phyloP scores from a whole-genome alignment of 2,888 invertebrate species.

The Barypeithes pellucidus region DNA sequence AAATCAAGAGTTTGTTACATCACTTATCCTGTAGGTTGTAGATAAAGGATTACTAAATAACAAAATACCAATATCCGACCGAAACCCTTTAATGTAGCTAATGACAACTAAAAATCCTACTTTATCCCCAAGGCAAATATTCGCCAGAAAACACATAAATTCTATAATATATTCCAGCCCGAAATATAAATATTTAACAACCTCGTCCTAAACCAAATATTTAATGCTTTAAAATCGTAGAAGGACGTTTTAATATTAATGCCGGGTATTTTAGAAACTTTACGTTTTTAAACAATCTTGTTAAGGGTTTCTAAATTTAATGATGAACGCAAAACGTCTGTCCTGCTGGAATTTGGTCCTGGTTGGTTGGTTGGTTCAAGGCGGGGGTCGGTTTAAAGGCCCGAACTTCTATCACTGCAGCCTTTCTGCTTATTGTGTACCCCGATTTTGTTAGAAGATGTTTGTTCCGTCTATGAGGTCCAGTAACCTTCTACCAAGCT shows the following conservation, averaged over 20 bases:
- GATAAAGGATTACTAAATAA: too few species aligned
- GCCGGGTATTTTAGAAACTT: background rate
- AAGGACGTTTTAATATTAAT: background rate
- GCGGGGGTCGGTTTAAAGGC: too few species aligned
- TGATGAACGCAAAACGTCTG: too few species aligned
- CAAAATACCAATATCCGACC: background rate
- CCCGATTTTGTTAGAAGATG: too few species aligned
- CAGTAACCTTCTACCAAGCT: too few species aligned
- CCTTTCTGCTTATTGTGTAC: too few species aligned
- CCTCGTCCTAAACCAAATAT: constrained; percentile 5
- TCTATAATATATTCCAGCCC: background rate
- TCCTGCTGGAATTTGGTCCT: too few species aligned
- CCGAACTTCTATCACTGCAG: too few species aligned
- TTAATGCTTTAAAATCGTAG: background rate
- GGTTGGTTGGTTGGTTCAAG: too few species aligned
- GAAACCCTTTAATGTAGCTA: background rate
- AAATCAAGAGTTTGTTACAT: too few species aligned
- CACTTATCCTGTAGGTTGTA: too few species aligned
- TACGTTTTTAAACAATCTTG: background rate
- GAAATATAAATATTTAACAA: constrained; percentile 14
- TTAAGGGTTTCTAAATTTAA: background rate
- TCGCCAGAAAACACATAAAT: background rate
- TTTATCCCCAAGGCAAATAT: background rate
- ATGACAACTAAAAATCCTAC: background rate
- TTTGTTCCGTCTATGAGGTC: too few species aligned